A percentile compares a stretch with the other conserved stretches of the same genome.
Conservation (phyloP, 2,113 vertebrate species). For the Onychostoma macrolepis region DNA sequence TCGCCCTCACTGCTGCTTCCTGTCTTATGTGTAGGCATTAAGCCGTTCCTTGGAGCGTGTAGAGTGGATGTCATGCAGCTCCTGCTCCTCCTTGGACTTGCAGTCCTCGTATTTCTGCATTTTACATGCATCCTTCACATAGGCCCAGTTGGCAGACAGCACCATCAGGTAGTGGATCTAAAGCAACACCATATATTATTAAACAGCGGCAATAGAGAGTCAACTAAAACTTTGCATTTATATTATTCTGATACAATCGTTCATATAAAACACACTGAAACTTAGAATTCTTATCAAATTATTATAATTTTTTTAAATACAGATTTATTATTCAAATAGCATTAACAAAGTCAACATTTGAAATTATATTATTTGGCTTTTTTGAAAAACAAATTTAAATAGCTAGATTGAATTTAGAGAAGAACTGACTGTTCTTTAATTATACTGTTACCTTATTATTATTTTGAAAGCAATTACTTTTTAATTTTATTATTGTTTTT, state of each 20-base stretch:
- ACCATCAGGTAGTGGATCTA: slow-evolving; percentile 99
- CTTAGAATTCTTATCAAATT: not conserved
- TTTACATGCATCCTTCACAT: slow-evolving; percentile 97
- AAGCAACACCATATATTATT: not conserved
- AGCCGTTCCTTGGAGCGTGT: slow-evolving; percentile 99
- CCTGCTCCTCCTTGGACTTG: slow-evolving; percentile 99
- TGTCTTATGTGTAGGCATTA: slow-evolving; percentile 97
- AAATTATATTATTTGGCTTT: not conserved
- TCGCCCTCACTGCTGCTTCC: slow-evolving; percentile 42
- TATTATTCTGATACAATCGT: not conserved
- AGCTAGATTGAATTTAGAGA: too few relatives aligned
- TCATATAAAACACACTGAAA: not conserved
- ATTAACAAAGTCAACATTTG: not conserved
- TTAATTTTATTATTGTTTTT: too few relatives aligned
- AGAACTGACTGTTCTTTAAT: too few relatives aligned
- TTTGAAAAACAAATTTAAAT: too few relatives aligned
- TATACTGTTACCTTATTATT: too few relatives aligned
- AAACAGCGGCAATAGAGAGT: not conserved
- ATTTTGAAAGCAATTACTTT: too few relatives aligned
- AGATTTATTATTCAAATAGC: not conserved
- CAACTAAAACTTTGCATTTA: not conserved
- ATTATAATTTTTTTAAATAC: not conserved
- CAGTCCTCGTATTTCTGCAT: slow-evolving; percentile 99
- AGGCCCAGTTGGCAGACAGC: slow-evolving; percentile 98
- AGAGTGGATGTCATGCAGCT: slow-evolving; percentile 98